These are phyloP conservation scores for Hybos culiciformis DNA, from an alignment of 2,888 invertebrate genomes.

Conservation along the genomic window DNA sequence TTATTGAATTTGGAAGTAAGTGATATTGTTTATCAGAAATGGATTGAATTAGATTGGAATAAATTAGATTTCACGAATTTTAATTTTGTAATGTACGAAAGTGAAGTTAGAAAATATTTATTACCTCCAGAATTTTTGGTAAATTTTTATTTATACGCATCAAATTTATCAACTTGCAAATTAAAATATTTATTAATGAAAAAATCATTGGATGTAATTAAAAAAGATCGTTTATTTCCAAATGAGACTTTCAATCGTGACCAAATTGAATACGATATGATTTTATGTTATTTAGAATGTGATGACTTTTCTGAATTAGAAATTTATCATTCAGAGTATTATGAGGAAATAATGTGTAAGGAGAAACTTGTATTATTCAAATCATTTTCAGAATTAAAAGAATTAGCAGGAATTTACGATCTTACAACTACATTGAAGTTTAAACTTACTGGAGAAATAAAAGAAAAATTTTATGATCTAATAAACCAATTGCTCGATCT, in stretches of 20 bases:
- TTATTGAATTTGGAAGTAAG: slow-evolving; percentile 34
- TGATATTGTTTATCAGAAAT: slow-evolving; percentile 38
- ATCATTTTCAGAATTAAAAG: slow-evolving; percentile 32
- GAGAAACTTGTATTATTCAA: slow-evolving; percentile 33
- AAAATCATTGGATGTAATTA: slow-evolving; percentile 29
- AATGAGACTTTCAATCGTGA: slow-evolving; percentile 34
- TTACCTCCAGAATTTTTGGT: slow-evolving; percentile 48
- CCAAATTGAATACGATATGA: slow-evolving; percentile 35
- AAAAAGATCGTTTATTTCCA: slow-evolving; percentile 30
- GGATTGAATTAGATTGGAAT: slow-evolving; percentile 37
- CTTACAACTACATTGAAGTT: slow-evolving; percentile 25
- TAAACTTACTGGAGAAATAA: slow-evolving; percentile 23
- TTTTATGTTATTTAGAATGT: slow-evolving; percentile 26
- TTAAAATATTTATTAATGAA: slow-evolving; percentile 39
- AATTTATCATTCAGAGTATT: slow-evolving; percentile 33
- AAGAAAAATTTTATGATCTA: slow-evolving; percentile 29
- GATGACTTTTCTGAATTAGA: slow-evolving; percentile 17
- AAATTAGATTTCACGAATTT: slow-evolving; percentile 32
- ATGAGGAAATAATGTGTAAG: slow-evolving; percentile 29
- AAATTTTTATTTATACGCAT: slow-evolving; percentile 44
- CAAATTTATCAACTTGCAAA: slow-evolving; percentile 37
- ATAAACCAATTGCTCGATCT: slow-evolving; percentile 40
- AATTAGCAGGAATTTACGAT: slow-evolving; percentile 32
- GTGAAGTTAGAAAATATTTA: slow-evolving; percentile 44
- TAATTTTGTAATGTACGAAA: slow-evolving; percentile 44